Conservation (phyloP, 2,888 invertebrate genomes). For the Noctua comes region DNA sequence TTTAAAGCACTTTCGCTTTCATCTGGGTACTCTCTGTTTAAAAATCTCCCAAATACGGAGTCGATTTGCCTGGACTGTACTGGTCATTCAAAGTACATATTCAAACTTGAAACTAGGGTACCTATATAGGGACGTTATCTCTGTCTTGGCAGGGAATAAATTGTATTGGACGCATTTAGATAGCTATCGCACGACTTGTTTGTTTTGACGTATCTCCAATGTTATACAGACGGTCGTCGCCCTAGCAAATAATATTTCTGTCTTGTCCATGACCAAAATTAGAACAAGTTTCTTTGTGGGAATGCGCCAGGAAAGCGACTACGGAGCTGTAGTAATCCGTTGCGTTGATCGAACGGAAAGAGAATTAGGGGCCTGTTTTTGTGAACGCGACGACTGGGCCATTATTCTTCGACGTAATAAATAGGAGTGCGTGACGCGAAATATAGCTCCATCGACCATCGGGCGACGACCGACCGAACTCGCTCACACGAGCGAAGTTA, state of each 20-base stretch:
- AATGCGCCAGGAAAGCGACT: conserved; percentile 50
- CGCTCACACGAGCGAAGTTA: conserved; percentile 81
- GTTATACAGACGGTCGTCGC: conserved; percentile 78
- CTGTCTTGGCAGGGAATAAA: conserved; percentile 56
- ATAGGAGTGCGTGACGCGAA: conserved; percentile 86
- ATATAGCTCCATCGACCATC: conserved; percentile 86
- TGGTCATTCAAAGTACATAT: background rate
- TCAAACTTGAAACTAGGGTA: conserved; percentile 5
- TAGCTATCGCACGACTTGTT: conserved; percentile 70
- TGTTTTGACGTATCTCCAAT: conserved; percentile 74
- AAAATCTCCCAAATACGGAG: background rate
- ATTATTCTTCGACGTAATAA: conserved; percentile 78
- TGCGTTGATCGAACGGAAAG: conserved; percentile 61
- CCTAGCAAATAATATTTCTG: conserved; percentile 81
- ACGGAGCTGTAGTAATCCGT: conserved; percentile 34
- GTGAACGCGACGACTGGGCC: conserved; percentile 63
- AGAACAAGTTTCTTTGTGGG: conserved; percentile 75
- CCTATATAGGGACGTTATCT: conserved; percentile 27
- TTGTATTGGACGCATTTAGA: conserved; percentile 66
- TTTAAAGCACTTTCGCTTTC: conserved; percentile 42
- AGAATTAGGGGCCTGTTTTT: conserved; percentile 71
- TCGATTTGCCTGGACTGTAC: conserved; percentile 6
- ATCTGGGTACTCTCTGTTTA: background rate
- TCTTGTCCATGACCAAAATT: conserved; percentile 76
- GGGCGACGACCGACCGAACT: conserved; percentile 82